These are phyloP conservation scores for Dermolepida albohirtum DNA, from an alignment of 2,888 invertebrate species.

Conservation along the genomic window DNA sequence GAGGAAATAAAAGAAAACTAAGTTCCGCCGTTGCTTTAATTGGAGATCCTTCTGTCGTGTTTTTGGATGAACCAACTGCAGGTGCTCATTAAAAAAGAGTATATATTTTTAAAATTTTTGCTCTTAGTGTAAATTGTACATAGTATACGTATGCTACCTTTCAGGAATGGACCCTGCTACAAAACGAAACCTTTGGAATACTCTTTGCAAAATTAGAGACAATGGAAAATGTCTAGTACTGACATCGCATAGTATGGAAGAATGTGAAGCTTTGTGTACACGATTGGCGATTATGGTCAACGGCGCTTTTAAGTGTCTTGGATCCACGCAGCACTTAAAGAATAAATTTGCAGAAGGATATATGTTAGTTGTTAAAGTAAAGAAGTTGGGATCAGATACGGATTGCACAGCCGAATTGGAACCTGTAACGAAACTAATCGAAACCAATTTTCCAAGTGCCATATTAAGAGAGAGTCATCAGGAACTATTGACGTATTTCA, in stretches of 20 bases:
- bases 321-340: constrained; percentile 85
- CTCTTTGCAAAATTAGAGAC: constrained; percentile 75
- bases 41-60: constrained; percentile 69
- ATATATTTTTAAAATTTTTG: background rate
- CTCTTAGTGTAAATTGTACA: no score
- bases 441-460: constrained; percentile 56
- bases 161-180: constrained; percentile 84
- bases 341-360: constrained; percentile 79
- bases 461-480: constrained; percentile 76
- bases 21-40: constrained; percentile 69
- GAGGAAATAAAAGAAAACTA: constrained; percentile 70
- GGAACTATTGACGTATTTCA: constrained; percentile 79
- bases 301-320: constrained; percentile 82
- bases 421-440: constrained; percentile 53
- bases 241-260: constrained; percentile 88
- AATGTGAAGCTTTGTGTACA: constrained; percentile 88
- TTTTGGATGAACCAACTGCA: constrained; percentile 69
- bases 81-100: constrained; percentile 58
- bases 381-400: constrained; percentile 47
- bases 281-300: constrained; percentile 89
- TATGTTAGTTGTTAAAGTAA: constrained; percentile 64
- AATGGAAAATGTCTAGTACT: constrained; percentile 81
- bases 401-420: constrained; percentile 42
- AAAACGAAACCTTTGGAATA: constrained; percentile 84
- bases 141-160: no score